Evolutionary conservation across 2,113 vertebrate genomes (phyloP), one percentile per base, ranked within the genome.

Genomic region (Aix galericulata): DNA sequence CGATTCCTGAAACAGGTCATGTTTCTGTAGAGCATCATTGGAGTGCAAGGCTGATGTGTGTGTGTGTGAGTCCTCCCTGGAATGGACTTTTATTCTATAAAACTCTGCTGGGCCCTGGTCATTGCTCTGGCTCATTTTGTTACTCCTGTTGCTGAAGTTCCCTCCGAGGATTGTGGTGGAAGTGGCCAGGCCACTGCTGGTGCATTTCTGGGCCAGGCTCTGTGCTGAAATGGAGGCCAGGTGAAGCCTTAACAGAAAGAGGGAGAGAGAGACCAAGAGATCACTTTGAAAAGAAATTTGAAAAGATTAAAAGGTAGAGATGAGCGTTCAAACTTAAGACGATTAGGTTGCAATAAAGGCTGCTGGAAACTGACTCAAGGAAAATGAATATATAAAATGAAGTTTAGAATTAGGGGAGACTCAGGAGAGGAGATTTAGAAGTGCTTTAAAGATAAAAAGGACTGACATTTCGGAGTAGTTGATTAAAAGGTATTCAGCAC

Each of bases 401-500:
- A 72, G 96, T 88, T 94, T 88, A 66, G 76, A 91, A 84, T 63
- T 53, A 40, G 42, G 67, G 52, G 50, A 80, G 50, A 38, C 38
- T 77, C 20, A 10, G 83, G 67, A 14, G 13, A 89, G 67, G 77
- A 96, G 97, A 81, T 94, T 94, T 92, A 72, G 38, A 80, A 84
- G 34, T 72, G 38, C 85, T 96, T 97, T 64, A 81, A 75, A 95
- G 91, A 94, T 87, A 91, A 97, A 88, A 83, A 87, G 73, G 55
- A 38, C 59, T 96, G 91, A 94, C 78, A 48, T 86, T 86, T 67
- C 88, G 95, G 89, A 95, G 94, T 8, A 48, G 92, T 86, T 97
- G 97, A 96, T 97, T 97, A 97, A 97, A 97, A 97, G 94, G 95
- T 96, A 91, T 97, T 97, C 64, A 32, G 94, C 92, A 94, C 85